phyloP scores from a whole-genome alignment of 2,113 vertebrate species.

The Blennius ocellaris region DNA sequence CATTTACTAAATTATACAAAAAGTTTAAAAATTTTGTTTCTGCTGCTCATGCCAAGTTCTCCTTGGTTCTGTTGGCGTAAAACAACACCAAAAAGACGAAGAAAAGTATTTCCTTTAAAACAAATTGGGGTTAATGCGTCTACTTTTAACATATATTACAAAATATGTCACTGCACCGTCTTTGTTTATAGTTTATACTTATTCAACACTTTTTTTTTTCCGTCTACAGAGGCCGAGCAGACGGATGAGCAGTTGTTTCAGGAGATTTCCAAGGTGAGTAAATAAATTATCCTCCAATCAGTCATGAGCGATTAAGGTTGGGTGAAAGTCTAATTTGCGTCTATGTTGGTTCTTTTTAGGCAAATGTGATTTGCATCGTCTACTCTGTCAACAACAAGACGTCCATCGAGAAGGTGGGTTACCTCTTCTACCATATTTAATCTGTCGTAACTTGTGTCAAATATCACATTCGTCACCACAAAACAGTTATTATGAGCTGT shows the following conservation, averaged over 20 bases:
- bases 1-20: too few species aligned
- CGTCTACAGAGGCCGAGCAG: constrained; percentile 91
- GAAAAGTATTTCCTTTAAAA: too few species aligned
- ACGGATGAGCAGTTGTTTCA: constrained; percentile 96
- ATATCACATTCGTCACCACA: too few species aligned
- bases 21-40: too few species aligned
- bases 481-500: neutral
- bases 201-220: neutral
- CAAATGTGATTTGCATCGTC: constrained; percentile 99
- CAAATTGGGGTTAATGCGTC: too few species aligned
- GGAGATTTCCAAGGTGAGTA: constrained; percentile 94
- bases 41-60: too few species aligned
- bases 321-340: constrained; percentile 8
- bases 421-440: neutral
- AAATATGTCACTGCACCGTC: too few species aligned
- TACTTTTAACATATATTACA: too few species aligned
- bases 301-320: constrained; percentile 6
- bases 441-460: too few species aligned
- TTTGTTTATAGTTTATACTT: too few species aligned
- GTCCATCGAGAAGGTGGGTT: constrained; percentile 95
- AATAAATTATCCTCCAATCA: neutral
- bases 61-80: too few species aligned
- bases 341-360: constrained; percentile 81
- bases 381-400: constrained; percentile 98
- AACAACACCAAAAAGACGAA: too few species aligned